phyloP scores from a whole-genome alignment of 2,888 invertebrate genomes.

The Panorpa germanica region DNA sequence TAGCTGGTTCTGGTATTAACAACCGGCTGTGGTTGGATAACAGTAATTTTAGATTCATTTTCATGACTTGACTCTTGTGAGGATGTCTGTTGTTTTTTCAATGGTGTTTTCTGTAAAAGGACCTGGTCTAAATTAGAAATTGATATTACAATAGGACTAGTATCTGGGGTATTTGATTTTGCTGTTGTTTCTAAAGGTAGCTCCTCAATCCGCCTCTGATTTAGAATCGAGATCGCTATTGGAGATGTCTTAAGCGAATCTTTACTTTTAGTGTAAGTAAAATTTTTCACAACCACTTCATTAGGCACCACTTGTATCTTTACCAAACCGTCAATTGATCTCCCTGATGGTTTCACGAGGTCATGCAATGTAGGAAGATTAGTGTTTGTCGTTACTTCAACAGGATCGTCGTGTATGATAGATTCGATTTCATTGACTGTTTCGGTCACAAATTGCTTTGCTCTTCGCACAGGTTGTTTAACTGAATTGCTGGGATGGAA shows the following conservation, averaged over 20 bases:
- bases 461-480: too few species aligned
- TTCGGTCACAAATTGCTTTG: too few species aligned
- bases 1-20: too few species aligned
- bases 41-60: too few species aligned
- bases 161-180: slow-evolving; percentile 15
- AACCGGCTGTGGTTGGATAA: too few species aligned
- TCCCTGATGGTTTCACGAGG: slow-evolving; percentile 19
- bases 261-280: slow-evolving; percentile 26
- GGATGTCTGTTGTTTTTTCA: too few species aligned
- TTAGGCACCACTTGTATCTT: slow-evolving; percentile 23
- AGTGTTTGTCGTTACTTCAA: too few species aligned
- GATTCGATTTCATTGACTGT: too few species aligned
- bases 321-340: slow-evolving; percentile 22
- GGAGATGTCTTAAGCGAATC: slow-evolving; percentile 21
- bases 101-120: slow-evolving; percentile 24
- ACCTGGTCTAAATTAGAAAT: slow-evolving; percentile 25
- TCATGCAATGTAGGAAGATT: too few species aligned
- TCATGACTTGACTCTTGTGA: too few species aligned
- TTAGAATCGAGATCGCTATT: slow-evolving; percentile 18
- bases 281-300: slow-evolving; percentile 22
- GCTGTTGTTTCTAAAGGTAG: slow-evolving; percentile 14
- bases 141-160: slow-evolving; percentile 23
- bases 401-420: too few species aligned
- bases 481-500: too few species aligned
- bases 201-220: slow-evolving; percentile 13